phyloP scores from a whole-genome alignment of 2,797 vertebrate species.

The Leptatherina wallacei region DNA sequence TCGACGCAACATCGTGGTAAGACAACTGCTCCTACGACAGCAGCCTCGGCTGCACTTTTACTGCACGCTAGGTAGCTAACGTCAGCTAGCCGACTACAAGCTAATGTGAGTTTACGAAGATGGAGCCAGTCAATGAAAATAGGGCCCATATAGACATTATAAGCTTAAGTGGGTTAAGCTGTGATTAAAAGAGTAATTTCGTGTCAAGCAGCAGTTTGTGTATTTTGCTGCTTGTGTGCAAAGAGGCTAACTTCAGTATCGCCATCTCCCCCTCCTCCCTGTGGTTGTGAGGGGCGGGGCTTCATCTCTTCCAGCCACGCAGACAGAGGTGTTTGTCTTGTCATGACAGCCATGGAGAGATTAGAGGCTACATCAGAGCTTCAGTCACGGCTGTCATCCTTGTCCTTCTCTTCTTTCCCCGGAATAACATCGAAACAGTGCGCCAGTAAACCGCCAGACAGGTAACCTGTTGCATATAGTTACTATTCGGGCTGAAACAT shows the following conservation, averaged over 20 bases:
- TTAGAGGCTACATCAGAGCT: constrained; percentile 80
- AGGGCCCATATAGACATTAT: rapidly evolving
- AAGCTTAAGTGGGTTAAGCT: neutral
- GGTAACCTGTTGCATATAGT: constrained; percentile 73
- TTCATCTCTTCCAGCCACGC: constrained; percentile 53
- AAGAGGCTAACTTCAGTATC: constrained; percentile 16
- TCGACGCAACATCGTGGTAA: constrained; percentile 37
- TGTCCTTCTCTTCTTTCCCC: constrained; percentile 85
- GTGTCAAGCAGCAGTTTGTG: constrained; percentile 18
- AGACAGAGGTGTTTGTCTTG: constrained; percentile 65
- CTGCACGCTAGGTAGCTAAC: constrained; percentile 12
- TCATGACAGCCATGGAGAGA: constrained; percentile 81
- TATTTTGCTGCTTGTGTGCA: constrained; percentile 2
- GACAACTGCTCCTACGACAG: neutral
- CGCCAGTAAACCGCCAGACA: constrained; percentile 73
- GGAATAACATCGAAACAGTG: constrained; percentile 81
- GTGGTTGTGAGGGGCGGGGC: constrained; percentile 61
- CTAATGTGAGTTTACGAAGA: constrained; percentile 21
- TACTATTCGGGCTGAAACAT: neutral
- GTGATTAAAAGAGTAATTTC: neutral
- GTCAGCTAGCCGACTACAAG: constrained; percentile 34
- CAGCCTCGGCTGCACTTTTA: constrained; percentile 22
- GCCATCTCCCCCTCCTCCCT: constrained; percentile 29
- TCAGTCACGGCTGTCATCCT: constrained; percentile 84
- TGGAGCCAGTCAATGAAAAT: neutral